Evolutionary conservation across 1,140 invertebrate genomes (phyloP).

Genomic region (Ceratoteleas bidentatus): DNA sequence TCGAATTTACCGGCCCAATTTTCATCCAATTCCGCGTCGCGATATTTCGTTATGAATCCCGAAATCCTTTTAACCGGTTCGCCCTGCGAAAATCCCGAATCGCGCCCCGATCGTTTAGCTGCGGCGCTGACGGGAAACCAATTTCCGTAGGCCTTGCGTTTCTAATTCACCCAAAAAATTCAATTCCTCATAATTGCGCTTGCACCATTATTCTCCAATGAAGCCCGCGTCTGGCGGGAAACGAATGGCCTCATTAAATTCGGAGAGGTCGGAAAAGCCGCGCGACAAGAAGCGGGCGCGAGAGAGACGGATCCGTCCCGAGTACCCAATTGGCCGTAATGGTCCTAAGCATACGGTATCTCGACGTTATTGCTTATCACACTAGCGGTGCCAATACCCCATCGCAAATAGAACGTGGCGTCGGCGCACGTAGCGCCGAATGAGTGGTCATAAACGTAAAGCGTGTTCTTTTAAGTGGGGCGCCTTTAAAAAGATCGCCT

Average conservation of each 20-base stretch:
- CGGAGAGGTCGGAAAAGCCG: slow-evolving; percentile 28
- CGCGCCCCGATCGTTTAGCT: no score
- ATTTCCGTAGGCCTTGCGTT: no score
- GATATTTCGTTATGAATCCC: no score
- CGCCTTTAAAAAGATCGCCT: slow-evolving; percentile 80
- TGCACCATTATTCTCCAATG: slow-evolving; percentile 51
- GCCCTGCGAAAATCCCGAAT: no score
- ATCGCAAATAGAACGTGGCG: slow-evolving; percentile 69
- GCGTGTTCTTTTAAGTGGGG: slow-evolving; percentile 81
- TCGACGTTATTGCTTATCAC: slow-evolving; percentile 77
- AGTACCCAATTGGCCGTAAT: slow-evolving; percentile 59
- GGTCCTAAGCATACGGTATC: slow-evolving; percentile 67
- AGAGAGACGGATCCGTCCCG: neutral
- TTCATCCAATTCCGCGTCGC: no score
- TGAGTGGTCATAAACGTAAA: slow-evolving; percentile 81
- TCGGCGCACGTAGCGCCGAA: slow-evolving; percentile 72
- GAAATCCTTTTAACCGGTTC: no score
- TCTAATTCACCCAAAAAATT: slow-evolving; percentile 26
- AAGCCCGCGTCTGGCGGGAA: slow-evolving; percentile 34
- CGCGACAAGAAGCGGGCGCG: slow-evolving; percentile 9
- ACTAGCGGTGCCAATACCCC: slow-evolving; percentile 44
- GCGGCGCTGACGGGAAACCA: no score
- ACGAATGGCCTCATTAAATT: slow-evolving; percentile 49
- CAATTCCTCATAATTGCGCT: slow-evolving; percentile 43
- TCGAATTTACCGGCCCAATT: no score